Conservation (phyloP, 2,113 vertebrate species). For the Ciconia stormi region DNA sequence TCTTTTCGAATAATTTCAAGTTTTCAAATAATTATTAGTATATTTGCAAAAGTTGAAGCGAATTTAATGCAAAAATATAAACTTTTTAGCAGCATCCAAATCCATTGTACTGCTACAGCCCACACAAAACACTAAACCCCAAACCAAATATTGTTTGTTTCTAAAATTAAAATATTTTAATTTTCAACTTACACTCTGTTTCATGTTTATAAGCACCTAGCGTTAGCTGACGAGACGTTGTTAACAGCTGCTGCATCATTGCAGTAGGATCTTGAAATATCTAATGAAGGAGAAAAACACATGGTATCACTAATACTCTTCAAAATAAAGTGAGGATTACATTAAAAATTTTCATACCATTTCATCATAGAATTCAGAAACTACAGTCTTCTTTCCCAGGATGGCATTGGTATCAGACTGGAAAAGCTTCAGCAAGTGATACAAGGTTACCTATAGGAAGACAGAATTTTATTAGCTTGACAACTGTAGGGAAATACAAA, state of each 20-base stretch:
- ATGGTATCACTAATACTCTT: not conserved
- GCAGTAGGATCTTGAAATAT: conserved; percentile 99
- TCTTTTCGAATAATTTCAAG: not conserved
- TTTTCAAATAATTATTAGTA: not conserved
- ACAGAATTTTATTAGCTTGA: conserved; percentile 7
- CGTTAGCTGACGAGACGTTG: conserved; percentile 93
- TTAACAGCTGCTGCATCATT: conserved; percentile 98
- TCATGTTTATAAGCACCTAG: conserved; percentile 97
- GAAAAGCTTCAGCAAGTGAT: conserved; percentile 96
- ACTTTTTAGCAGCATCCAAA: not conserved
- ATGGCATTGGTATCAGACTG: conserved; percentile 97
- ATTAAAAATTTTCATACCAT: conserved; percentile 81
- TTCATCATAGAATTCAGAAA: conserved; percentile 99
- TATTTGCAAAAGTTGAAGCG: not conserved
- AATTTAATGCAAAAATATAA: not conserved
- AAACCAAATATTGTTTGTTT: not conserved
- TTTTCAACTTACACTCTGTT: conserved; percentile 90
- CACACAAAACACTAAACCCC: not conserved
- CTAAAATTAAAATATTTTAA: not conserved
- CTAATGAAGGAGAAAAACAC: conserved; percentile 65
- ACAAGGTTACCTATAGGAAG: conserved; percentile 88
- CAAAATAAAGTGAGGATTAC: not conserved
- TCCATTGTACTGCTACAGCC: not conserved
- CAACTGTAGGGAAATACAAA: not conserved
- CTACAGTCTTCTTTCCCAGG: conserved; percentile 94